Percentiles rank a stretch among this genome's conserved stretches.
Conservation (phyloP, 2,888 invertebrate genomes). For the Ennomos fuscantarius region DNA sequence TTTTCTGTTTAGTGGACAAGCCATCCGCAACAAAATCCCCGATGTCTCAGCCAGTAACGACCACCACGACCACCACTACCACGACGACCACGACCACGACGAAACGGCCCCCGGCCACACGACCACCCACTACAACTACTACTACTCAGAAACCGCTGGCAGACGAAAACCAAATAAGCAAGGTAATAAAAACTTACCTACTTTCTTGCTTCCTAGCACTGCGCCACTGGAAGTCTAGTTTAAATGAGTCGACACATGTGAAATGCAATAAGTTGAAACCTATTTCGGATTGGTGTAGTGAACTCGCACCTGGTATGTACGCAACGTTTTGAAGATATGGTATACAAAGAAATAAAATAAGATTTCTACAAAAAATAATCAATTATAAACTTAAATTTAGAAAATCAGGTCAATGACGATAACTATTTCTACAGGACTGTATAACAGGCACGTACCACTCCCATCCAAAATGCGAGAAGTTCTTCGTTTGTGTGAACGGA, state of each 20-base stretch:
- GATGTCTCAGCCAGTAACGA: slow-evolving; percentile 44
- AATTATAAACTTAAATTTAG: no score
- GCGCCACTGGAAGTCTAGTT: no score
- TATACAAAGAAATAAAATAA: no score
- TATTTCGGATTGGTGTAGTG: no score
- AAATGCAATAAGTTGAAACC: no score
- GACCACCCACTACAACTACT: slow-evolving; percentile 48
- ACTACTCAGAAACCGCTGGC: slow-evolving; percentile 54
- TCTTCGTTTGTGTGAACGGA: slow-evolving; percentile 92
- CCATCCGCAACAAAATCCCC: slow-evolving; percentile 64
- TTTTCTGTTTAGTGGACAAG: slow-evolving; percentile 39
- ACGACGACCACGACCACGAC: slow-evolving; percentile 45
- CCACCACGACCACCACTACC: slow-evolving; percentile 44
- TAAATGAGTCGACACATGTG: no score
- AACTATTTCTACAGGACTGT: slow-evolving; percentile 73
- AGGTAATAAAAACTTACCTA: slow-evolving; percentile 44
- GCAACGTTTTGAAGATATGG: no score
- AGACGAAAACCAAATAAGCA: slow-evolving; percentile 57
- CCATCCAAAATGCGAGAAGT: slow-evolving; percentile 89
- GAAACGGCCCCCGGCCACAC: slow-evolving; percentile 42
- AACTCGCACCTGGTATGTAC: no score
- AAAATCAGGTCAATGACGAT: not conserved
- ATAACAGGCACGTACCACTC: slow-evolving; percentile 90
- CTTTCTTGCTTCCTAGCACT: no score
- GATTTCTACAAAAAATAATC: no score